Conservation (phyloP, 2,888 invertebrate species). For the Coecobrya sp. region DNA sequence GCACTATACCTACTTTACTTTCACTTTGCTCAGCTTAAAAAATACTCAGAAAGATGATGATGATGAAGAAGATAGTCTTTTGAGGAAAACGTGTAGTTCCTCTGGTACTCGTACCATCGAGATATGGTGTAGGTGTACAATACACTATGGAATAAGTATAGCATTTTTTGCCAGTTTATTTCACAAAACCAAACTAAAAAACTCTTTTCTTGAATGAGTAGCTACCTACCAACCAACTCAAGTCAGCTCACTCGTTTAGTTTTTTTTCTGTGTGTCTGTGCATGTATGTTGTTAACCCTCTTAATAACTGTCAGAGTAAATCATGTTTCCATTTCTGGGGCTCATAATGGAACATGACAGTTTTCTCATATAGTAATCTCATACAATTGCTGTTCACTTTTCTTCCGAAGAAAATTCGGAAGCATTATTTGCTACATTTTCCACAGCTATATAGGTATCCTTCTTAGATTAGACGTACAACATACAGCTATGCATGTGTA, state of each 20-base stretch:
- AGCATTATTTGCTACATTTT: not conserved
- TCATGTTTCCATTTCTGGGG: slow-evolving; percentile 62
- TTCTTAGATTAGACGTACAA: not conserved
- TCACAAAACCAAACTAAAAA: slow-evolving; percentile 14
- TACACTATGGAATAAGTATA: not conserved
- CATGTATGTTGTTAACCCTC: slow-evolving; percentile 61
- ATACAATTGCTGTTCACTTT: not conserved
- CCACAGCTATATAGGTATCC: no score
- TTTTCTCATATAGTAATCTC: slow-evolving; percentile 62
- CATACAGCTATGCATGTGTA: not conserved
- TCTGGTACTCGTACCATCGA: not conserved
- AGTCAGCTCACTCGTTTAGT: not conserved
- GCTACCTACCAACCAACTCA: not conserved
- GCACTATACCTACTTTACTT: slow-evolving; percentile 40
- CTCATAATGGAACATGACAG: slow-evolving; percentile 76
- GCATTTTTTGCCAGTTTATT: not conserved
- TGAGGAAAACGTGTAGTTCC: not conserved
- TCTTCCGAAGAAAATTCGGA: not conserved
- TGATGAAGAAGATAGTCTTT: slow-evolving; percentile 11
- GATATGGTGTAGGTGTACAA: not conserved
- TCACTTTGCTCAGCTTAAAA: slow-evolving; percentile 41
- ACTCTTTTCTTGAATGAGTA: slow-evolving; percentile 22
- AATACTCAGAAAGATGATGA: slow-evolving; percentile 31
- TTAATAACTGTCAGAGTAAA: slow-evolving; percentile 82
- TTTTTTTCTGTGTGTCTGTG: slow-evolving; percentile 18